Percentiles rank a stretch among this genome's conserved stretches.
Conservation (phyloP, 92 coral and sea anemone genomes). For the Siderastrea radians region DNA sequence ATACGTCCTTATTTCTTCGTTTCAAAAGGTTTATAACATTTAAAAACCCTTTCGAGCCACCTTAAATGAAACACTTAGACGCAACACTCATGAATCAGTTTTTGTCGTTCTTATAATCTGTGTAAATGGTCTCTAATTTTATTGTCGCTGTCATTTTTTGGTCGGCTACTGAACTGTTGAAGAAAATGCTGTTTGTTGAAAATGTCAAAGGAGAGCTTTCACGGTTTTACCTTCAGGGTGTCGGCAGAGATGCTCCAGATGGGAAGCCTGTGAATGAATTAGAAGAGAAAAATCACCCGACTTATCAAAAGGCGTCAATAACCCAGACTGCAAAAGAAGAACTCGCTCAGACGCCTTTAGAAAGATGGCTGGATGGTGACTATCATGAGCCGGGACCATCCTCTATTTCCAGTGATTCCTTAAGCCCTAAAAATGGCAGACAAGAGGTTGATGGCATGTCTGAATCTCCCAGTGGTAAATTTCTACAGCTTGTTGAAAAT, state of each 20-base stretch:
- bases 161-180: too few species aligned
- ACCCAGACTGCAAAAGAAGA: slow-evolving; percentile 20
- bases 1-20: too few species aligned
- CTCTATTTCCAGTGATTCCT: slow-evolving; percentile 41
- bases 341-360: slow-evolving; percentile 21
- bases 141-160: too few species aligned
- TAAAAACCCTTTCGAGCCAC: too few species aligned
- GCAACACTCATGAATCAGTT: too few species aligned
- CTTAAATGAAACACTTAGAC: too few species aligned
- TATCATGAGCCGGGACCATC: background rate
- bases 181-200: too few species aligned
- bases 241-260: slow-evolving; percentile 89
- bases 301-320: slow-evolving; percentile 27
- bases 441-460: slow-evolving; percentile 17
- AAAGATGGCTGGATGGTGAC: slow-evolving; percentile 16
- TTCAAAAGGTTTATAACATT: too few species aligned
- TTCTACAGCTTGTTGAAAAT: slow-evolving; percentile 32
- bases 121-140: too few species aligned
- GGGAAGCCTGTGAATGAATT: slow-evolving; percentile 79
- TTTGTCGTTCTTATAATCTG: too few species aligned
- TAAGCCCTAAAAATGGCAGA: slow-evolving; percentile 27
- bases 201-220: too few species aligned
- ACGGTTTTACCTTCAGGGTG: slow-evolving; percentile 51
- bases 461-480: slow-evolving; percentile 54
- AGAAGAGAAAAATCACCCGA: slow-evolving; percentile 51